These are phyloP conservation scores for Ambastaia sidthimunki DNA, from an alignment of 2,797 vertebrate species.

Conservation along the genomic window DNA sequence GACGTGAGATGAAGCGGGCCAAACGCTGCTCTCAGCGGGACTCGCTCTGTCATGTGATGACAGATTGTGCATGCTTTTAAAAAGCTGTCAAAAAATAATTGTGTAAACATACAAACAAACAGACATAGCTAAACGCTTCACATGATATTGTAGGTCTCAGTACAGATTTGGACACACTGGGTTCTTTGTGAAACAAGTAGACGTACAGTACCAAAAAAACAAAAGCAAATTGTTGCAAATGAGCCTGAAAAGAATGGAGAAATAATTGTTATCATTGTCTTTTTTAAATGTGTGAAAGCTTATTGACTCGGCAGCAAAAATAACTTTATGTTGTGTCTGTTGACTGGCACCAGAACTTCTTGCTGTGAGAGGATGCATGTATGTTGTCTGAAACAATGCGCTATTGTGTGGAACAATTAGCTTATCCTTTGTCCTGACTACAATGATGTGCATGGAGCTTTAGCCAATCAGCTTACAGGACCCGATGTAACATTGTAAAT, in stretches of 20 bases:
- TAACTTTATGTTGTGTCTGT: slow-evolving; percentile 21
- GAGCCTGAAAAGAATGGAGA: slow-evolving; percentile 11
- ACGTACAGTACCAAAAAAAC: not conserved
- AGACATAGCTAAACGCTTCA: slow-evolving; percentile 3
- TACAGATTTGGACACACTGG: not conserved
- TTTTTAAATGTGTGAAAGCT: slow-evolving; percentile 32
- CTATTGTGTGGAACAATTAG: slow-evolving; percentile 24
- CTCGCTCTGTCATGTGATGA: slow-evolving; percentile 23
- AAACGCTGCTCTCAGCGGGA: slow-evolving; percentile 21
- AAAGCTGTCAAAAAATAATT: slow-evolving; percentile 7
- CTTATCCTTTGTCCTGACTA: slow-evolving; percentile 24
- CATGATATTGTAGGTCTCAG: not conserved
- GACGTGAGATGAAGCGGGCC: slow-evolving; percentile 39
- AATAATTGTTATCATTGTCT: slow-evolving; percentile 35
- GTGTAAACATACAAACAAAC: slow-evolving; percentile 16
- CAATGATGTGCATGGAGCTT: slow-evolving; percentile 17
- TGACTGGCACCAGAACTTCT: slow-evolving; percentile 22
- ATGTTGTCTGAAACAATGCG: slow-evolving; percentile 32
- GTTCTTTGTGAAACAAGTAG: slow-evolving; percentile 9
- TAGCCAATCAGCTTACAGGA: slow-evolving; percentile 40
- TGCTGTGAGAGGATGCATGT: not conserved
- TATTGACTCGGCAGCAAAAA: slow-evolving; percentile 23
- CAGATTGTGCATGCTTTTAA: slow-evolving; percentile 3
- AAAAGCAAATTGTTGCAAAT: slow-evolving; percentile 38
- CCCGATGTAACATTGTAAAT: not conserved